These are phyloP conservation scores for Acanthurus lineatus DNA, from an alignment of 2,797 vertebrate species.

Conservation along the genomic window DNA sequence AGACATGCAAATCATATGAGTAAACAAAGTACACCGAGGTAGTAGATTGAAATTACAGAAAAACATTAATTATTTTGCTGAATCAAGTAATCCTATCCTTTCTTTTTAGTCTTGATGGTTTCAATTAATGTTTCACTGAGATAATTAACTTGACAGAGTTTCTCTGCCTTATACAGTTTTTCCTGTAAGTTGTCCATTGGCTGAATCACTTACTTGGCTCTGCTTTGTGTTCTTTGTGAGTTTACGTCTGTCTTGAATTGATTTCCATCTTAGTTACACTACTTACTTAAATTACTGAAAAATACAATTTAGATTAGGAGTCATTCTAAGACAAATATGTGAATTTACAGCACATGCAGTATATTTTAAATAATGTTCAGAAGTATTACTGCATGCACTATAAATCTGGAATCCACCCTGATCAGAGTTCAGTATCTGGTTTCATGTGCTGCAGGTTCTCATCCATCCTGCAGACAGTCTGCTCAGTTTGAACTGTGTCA, in stretches of 20 bases:
- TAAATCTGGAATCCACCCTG: not conserved
- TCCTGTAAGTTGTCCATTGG: too few relatives aligned
- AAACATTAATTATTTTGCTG: too few relatives aligned
- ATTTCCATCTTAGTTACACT: too few relatives aligned
- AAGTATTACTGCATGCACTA: not conserved
- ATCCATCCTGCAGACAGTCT: not conserved
- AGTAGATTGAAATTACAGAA: not conserved
- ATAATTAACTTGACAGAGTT: not conserved
- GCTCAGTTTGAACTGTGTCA: not conserved
- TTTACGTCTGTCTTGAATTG: too few relatives aligned
- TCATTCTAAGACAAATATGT: not conserved
- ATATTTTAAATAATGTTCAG: not conserved
- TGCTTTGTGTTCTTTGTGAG: too few relatives aligned
- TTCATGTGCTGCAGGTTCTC: conserved; percentile 1
- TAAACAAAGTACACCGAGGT: not conserved
- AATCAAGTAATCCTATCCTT: too few relatives aligned
- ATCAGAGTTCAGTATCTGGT: conserved; percentile 4
- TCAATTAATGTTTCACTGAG: not conserved
- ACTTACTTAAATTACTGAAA: too few relatives aligned
- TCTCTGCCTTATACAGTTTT: not conserved
- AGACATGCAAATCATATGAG: not conserved
- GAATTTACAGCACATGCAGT: not conserved
- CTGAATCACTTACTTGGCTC: too few relatives aligned
- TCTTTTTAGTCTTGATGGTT: not conserved
- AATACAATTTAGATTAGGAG: too few relatives aligned